phyloP scores from a whole-genome alignment of 92 coral and sea anemone genomes.

The Desmophyllum pertusum region DNA sequence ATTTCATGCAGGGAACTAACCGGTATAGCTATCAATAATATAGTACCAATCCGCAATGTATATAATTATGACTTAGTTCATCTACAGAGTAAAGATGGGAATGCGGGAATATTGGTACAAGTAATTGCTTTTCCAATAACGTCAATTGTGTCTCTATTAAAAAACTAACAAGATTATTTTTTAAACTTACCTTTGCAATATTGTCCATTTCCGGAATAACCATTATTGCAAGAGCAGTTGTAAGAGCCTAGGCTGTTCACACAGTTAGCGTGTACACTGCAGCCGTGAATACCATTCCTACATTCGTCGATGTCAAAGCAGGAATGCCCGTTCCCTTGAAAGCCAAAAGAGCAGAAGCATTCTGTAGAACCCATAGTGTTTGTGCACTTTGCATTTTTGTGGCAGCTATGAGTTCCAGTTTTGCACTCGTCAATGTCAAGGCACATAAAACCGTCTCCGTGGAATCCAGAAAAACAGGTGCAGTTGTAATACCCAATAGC shows the following conservation, averaged over 20 bases:
- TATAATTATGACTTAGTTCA: too few species aligned
- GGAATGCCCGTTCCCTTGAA: slow-evolving; percentile 4
- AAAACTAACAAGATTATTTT: too few species aligned
- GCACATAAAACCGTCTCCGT: slow-evolving; percentile 16
- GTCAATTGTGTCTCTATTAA: too few species aligned
- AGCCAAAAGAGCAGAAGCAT: slow-evolving; percentile 7
- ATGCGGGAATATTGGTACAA: too few species aligned
- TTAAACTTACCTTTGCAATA: too few species aligned
- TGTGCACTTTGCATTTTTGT: slow-evolving; percentile 17
- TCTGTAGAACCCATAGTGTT: slow-evolving; percentile 23
- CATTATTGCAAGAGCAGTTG: slow-evolving; percentile 38
- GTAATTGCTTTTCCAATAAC: too few species aligned
- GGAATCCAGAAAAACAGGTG: slow-evolving; percentile 12
- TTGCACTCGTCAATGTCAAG: slow-evolving; percentile 30
- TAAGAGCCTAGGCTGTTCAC: slow-evolving; percentile 47
- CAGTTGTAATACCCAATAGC: slow-evolving; percentile 5
- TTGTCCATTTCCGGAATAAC: slow-evolving; percentile 51
- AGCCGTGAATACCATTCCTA: neutral
- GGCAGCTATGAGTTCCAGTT: slow-evolving; percentile 1
- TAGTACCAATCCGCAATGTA: too few species aligned
- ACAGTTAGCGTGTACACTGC: slow-evolving; percentile 39
- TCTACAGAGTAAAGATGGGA: too few species aligned
- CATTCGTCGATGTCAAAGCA: slow-evolving; percentile 33
- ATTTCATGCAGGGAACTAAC: too few species aligned
- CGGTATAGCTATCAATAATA: too few species aligned